These are phyloP conservation scores for Takifugu ocellatus DNA, from an alignment of 2,797 vertebrate species.

Conservation along the genomic window DNA sequence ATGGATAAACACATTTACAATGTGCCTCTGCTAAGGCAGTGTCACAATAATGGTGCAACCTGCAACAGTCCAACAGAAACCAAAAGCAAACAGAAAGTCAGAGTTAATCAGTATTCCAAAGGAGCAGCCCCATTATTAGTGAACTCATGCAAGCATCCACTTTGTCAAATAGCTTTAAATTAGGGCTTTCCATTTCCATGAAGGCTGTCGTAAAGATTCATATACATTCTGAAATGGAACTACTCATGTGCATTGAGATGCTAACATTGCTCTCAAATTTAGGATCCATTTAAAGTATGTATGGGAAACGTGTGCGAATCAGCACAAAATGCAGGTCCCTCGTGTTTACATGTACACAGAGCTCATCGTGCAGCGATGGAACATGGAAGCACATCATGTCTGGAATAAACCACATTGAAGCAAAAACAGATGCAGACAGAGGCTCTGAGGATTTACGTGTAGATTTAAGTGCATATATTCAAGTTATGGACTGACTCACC, in stretches of 20 bases:
- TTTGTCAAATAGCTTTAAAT: conserved; percentile 69
- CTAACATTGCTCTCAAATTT: conserved; percentile 2
- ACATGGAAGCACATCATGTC: no score
- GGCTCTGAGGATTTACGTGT: no score
- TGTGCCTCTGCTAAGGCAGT: conserved; percentile 4
- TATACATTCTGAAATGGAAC: conserved; percentile 56
- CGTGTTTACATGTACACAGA: no score
- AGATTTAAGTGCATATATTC: no score
- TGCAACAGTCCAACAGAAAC: conserved; percentile 7
- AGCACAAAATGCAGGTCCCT: no score
- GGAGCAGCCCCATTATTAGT: conserved; percentile 50
- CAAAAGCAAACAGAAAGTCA: conserved; percentile 31
- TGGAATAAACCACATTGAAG: no score
- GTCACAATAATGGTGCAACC: conserved; percentile 17
- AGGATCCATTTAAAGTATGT: no score
- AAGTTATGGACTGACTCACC: no score
- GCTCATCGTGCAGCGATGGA: no score
- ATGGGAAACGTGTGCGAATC: no score
- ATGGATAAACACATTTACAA: conserved; percentile 22
- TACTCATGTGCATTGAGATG: conserved; percentile 45
- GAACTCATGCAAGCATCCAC: conserved; percentile 63
- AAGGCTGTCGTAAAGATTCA: conserved; percentile 66
- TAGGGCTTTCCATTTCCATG: conserved; percentile 64
- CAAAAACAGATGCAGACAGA: no score
- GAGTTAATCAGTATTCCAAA: conserved; percentile 63